Base-by-base conservation (phyloP, 2,888 invertebrate species). In the Drosophila phalerata region DNA sequence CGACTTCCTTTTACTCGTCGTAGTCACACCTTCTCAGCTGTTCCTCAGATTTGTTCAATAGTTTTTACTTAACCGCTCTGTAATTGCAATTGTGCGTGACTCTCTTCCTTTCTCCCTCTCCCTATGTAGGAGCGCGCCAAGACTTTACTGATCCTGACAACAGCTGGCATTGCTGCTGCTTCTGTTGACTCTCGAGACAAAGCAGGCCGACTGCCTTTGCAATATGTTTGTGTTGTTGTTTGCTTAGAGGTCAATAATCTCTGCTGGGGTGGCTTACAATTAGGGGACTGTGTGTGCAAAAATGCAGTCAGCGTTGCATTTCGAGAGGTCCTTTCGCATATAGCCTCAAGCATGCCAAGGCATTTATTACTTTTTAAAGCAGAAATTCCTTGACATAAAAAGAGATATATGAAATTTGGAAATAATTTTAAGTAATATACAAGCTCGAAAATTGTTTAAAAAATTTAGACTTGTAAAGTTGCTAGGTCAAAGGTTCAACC, bases 161-260 rank as follows among this genome's bases (percentile, higher is more conserved):
- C 83, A 80, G 77, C 77, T 78, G 77, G 65, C 49, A 34, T 15
- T 47, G 53, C 86, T 75, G 75, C 56, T 69, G 47, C 40, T 53
- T 34, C 56, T 63, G 51, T 43, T 48, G 47, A n/a, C 19, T 22
- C 22, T 38, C 34, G n/a, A 38, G 43, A 64, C 64, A 83, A 83
- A 83, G 77, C 67, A 42, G 11, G 81, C 65, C 64, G 74, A 60
- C 67, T 73, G 61, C 79, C 73, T 17, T 66, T 66, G 72, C 77
- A 80, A 69, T 66, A 64, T 69, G 60, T 53, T 65, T 71, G 52
- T 63, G 53, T 47, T 70, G 56, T 42, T 70, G n/a, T 62, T 81
- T 84, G 76, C 49, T 57, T 65, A 85, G 66, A 85, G 84, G 84
- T 84, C 84, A 84, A 84, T 89, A 84, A 84, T 84, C 84, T 79